phyloP scores from a whole-genome alignment of 2,797 vertebrate genomes.

The Eptatretus atami region DNA sequence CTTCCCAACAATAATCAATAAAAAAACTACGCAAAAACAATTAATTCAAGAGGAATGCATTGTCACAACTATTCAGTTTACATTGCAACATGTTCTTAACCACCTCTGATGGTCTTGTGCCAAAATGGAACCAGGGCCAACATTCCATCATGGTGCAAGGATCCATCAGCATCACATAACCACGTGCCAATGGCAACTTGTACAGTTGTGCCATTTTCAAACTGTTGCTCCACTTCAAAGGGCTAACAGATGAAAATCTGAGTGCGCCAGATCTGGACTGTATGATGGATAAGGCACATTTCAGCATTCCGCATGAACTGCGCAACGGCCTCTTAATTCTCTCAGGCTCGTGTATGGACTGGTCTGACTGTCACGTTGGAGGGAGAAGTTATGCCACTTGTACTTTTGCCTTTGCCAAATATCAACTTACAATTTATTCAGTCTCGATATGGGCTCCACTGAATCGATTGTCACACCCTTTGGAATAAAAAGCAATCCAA shows the following conservation, averaged over 20 bases:
- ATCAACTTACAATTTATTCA: too few relatives aligned
- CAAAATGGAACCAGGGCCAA: slow-evolving; percentile 5
- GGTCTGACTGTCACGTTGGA: too few relatives aligned
- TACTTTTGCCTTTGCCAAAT: too few relatives aligned
- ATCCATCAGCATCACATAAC: slow-evolving; percentile 1
- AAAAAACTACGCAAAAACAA: slow-evolving; percentile 9
- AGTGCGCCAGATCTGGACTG: not conserved
- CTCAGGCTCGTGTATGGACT: too few relatives aligned
- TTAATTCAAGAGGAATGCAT: too few relatives aligned
- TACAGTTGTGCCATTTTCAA: not conserved
- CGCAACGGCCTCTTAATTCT: not conserved
- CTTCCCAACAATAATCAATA: not conserved
- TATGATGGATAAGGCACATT: not conserved
- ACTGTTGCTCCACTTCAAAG: slow-evolving; percentile 3
- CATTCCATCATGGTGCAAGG: slow-evolving; percentile 1
- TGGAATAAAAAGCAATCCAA: too few relatives aligned
- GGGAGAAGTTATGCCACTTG: too few relatives aligned
- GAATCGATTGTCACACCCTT: too few relatives aligned
- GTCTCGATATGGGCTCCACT: too few relatives aligned
- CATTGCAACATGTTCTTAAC: not conserved
- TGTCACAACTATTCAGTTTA: not conserved
- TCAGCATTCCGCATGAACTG: not conserved
- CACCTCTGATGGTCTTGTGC: not conserved
- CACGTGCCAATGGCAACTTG: not conserved
- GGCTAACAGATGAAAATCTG: not conserved